These are phyloP conservation scores for Charina bottae DNA, from an alignment of 2,113 vertebrate genomes.

Conservation along the genomic window DNA sequence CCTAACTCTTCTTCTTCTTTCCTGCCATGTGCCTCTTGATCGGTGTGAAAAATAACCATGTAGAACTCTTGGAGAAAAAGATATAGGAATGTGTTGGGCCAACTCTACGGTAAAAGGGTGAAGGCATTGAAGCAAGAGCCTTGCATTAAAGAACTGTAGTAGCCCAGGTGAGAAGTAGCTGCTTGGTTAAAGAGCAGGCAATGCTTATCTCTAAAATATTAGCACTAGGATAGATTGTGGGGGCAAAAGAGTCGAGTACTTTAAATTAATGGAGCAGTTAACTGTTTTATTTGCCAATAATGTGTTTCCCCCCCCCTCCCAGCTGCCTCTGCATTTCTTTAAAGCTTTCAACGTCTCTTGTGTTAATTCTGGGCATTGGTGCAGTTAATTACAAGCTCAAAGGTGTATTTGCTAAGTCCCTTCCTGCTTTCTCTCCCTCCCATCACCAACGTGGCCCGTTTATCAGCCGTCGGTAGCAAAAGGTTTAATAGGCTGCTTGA, in stretches of 20 bases:
- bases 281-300: not conserved
- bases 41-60: not conserved
- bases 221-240: not conserved
- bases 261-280: not conserved
- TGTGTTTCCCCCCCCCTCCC: not conserved
- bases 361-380: constrained; percentile 63
- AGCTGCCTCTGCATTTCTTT: not conserved
- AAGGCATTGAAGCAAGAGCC: not conserved
- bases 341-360: constrained; percentile 38
- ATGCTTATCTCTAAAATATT: not conserved
- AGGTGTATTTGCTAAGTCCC: constrained; percentile 8
- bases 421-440: not conserved
- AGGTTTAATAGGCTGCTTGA: constrained; percentile 73
- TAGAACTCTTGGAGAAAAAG: not conserved
- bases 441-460: constrained; percentile 24
- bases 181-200: not conserved
- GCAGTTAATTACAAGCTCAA: constrained; percentile 62
- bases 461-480: constrained; percentile 65
- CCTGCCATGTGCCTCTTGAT: not conserved
- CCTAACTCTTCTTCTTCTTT: not conserved
- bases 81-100: not conserved
- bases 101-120: not conserved
- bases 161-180: not conserved
- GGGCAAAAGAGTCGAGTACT: not conserved
- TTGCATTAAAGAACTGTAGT: not conserved